Conservation (phyloP, 2,888 invertebrate genomes). For the Seira musarum region DNA sequence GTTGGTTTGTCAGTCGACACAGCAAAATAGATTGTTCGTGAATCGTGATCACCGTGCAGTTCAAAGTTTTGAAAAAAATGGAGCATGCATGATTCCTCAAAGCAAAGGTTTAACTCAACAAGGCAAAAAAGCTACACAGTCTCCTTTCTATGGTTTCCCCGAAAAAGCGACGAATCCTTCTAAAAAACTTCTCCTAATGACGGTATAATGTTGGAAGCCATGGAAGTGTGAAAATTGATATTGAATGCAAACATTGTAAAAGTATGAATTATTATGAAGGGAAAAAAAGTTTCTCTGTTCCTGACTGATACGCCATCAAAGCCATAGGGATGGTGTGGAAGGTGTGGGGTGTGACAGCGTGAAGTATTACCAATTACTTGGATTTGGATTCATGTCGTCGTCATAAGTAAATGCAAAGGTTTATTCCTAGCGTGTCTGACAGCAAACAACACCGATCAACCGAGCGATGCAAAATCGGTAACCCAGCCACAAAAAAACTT, state of each 20-base stretch:
- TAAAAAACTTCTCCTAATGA: neutral
- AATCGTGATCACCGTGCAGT: too few relatives aligned
- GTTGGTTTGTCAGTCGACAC: too few relatives aligned
- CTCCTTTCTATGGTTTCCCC: neutral
- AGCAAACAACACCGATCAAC: neutral
- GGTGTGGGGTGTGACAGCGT: slow-evolving; percentile 44
- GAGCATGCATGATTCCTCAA: too few relatives aligned
- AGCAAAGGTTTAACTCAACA: neutral
- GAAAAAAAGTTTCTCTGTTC: slow-evolving; percentile 11
- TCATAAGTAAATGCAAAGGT: neutral
- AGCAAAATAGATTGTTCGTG: too few relatives aligned
- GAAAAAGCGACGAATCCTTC: slow-evolving; percentile 2
- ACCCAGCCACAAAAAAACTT: neutral
- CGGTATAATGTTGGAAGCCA: slow-evolving; percentile 17
- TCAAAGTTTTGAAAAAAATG: too few relatives aligned
- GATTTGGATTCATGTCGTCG: neutral
- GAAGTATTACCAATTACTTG: slow-evolving; percentile 32
- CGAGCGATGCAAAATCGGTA: neutral
- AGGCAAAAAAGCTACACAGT: neutral
- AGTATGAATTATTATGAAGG: slow-evolving; percentile 17
- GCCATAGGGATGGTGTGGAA: neutral
- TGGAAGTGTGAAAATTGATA: slow-evolving; percentile 33
- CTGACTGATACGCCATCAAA: slow-evolving; percentile 8
- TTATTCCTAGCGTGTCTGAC: neutral
- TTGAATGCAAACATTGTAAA: slow-evolving; percentile 19